A percentile compares a stretch with the other conserved stretches of the same genome.
Conservation (phyloP, 2,797 vertebrate species). For the Falco peregrinus region DNA sequence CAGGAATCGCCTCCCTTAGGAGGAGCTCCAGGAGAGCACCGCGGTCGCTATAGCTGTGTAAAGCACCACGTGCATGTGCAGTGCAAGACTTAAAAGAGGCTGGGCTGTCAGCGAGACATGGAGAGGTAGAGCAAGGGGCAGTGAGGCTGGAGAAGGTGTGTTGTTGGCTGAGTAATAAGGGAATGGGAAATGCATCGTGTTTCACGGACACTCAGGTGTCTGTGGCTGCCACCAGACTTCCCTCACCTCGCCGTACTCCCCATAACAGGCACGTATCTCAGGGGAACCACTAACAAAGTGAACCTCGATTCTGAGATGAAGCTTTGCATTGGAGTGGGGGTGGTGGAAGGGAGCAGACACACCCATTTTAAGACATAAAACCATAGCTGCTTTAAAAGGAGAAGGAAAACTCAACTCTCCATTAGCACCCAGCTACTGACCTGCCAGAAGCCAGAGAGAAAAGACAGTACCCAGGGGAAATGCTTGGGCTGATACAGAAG, state of each 20-base stretch:
- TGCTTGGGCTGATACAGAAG: not conserved
- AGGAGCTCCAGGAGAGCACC: not conserved
- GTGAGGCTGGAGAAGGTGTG: not conserved
- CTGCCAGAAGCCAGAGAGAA: not conserved
- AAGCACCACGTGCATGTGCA: not conserved
- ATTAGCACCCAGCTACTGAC: not conserved
- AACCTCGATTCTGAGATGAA: not conserved
- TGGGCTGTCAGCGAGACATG: not conserved
- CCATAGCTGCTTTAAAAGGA: fast-evolving
- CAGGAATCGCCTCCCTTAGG: not conserved
- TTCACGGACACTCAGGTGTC: not conserved
- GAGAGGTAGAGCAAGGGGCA: not conserved
- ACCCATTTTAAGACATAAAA: not conserved
- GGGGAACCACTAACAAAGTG: not conserved
- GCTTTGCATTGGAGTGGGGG: not conserved
- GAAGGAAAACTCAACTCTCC: not conserved
- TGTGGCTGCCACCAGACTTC: not conserved
- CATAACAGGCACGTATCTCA: fast-evolving
- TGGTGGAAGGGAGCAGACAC: not conserved
- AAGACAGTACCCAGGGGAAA: not conserved
- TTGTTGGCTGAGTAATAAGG: not conserved
- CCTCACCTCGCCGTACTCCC: not conserved
- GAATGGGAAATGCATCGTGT: fast-evolving
- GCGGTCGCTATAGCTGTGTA: not conserved
- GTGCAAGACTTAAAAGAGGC: not conserved